Evolutionary conservation across 2,797 vertebrate genomes (phyloP).

Genomic region (Mycteria americana): DNA sequence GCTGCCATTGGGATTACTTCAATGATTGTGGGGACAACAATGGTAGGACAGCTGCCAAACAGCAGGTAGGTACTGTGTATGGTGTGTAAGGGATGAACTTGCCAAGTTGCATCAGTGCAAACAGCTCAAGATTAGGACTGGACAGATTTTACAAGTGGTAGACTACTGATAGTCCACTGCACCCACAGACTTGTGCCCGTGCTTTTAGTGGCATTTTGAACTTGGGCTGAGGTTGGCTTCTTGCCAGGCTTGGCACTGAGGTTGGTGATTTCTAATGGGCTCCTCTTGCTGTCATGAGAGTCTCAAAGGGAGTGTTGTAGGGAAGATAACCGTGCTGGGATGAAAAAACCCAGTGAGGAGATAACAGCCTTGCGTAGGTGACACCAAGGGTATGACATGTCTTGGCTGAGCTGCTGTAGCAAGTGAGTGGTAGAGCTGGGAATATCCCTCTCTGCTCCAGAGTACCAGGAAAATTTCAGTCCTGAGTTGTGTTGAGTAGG

Average conservation of each 20-base stretch:
- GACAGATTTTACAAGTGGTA: background rate
- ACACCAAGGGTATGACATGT: background rate
- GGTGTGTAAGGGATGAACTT: background rate
- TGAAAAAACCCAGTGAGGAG: background rate
- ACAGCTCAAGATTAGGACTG: background rate
- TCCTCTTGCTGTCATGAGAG: background rate
- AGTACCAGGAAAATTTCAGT: background rate
- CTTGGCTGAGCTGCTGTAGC: background rate
- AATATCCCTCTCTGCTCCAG: background rate
- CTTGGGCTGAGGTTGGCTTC: background rate
- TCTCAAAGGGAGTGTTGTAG: background rate
- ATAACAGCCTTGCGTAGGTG: background rate
- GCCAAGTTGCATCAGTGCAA: background rate
- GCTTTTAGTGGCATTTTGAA: background rate
- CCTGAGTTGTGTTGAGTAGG: background rate
- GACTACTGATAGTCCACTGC: background rate
- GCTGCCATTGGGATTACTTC: conserved; percentile 87
- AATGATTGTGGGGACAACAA: conserved; percentile 85
- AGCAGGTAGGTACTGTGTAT: conserved; percentile 77
- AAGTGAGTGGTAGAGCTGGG: background rate
- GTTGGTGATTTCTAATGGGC: background rate
- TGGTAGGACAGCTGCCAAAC: conserved; percentile 87
- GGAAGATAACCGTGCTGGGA: background rate
- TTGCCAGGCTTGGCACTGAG: background rate
- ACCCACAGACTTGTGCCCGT: background rate